Conservation (phyloP, 2,797 vertebrate genomes). For the Chaunax sp. region DNA sequence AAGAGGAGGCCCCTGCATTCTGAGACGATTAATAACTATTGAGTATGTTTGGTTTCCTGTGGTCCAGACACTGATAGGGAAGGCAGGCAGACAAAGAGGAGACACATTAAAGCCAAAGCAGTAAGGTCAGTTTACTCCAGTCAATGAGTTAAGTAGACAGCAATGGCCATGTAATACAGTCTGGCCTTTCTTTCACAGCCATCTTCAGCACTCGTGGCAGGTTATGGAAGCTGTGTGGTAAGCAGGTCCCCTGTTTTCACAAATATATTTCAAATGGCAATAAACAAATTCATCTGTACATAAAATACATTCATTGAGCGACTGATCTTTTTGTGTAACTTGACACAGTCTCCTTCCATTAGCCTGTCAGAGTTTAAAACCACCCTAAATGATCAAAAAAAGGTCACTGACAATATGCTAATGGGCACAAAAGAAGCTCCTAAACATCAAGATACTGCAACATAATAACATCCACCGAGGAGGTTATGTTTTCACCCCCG, state of each 20-base stretch:
- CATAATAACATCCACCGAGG: too few relatives aligned
- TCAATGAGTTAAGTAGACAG: slow-evolving; percentile 85
- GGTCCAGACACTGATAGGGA: slow-evolving; percentile 82
- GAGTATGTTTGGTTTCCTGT: slow-evolving; percentile 85
- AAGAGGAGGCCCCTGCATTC: slow-evolving; percentile 73
- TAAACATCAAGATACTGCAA: neutral
- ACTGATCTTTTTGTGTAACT: too few relatives aligned
- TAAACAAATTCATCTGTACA: neutral
- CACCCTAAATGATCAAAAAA: too few relatives aligned
- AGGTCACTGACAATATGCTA: neutral
- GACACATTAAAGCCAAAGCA: slow-evolving; percentile 82
- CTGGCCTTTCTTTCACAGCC: slow-evolving; percentile 69
- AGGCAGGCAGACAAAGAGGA: slow-evolving; percentile 83
- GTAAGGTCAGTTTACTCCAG: slow-evolving; percentile 86
- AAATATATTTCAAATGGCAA: slow-evolving; percentile 6
- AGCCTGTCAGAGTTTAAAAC: neutral
- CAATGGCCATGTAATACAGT: slow-evolving; percentile 77
- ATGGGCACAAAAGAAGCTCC: neutral
- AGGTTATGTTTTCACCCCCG: too few relatives aligned
- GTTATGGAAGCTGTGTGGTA: slow-evolving; percentile 50
- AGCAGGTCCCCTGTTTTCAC: slow-evolving; percentile 34
- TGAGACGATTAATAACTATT: slow-evolving; percentile 84
- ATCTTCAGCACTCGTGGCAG: slow-evolving; percentile 51
- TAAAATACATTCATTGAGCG: neutral
- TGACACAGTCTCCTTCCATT: too few relatives aligned